Evolutionary conservation across 2,888 invertebrate genomes (phyloP), one percentile per base, ranked within the genome.

Genomic region (Dryococelus australis): DNA sequence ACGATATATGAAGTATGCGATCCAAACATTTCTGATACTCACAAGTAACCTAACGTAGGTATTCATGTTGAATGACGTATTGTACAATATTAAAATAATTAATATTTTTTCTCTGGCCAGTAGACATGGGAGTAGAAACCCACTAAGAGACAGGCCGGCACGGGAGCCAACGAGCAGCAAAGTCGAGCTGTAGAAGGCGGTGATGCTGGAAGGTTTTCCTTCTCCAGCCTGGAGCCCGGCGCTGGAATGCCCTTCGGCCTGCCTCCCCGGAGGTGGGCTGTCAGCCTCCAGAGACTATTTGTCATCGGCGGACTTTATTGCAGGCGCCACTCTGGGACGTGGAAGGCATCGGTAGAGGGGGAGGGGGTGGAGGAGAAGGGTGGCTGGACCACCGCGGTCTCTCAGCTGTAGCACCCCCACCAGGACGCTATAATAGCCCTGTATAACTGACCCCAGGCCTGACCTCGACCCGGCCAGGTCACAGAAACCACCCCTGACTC

Each of bases 271-370:
- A 20, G n/a, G 65, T 35, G 35, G 43, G 27, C 43, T 83, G 83
- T 83, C 83, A 13, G 83, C 16, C 83, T 83, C 83, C 83, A 83
- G 83, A 27, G 83, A 35, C 83, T 83, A 83, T 83, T 83, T 83
- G 83, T 83, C 83, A 83, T 83, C 83, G 24, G 20, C 35, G 3
- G 83, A 83, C 83, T 83, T 83, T 83, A 83, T 83, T 83, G 83
- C 83, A 28, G 24, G 28, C 35, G 83, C 83, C 43, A 28, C 28
- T 43, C 24, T 26, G 80, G 24, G 35, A 35, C 35, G 35, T 35
- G 35, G 35, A 35, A 35, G 80, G 28, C 8, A n/a, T 8, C 16
- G 8, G 28, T 3, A 4, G 35, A 24, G 83, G 28, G 20, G 12
- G 83, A 28, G 83, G 24, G 83, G 83, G 35, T 35, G 83, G 13